Base-by-base conservation (phyloP, 2,888 invertebrate genomes). In the Magallana nippona region DNA sequence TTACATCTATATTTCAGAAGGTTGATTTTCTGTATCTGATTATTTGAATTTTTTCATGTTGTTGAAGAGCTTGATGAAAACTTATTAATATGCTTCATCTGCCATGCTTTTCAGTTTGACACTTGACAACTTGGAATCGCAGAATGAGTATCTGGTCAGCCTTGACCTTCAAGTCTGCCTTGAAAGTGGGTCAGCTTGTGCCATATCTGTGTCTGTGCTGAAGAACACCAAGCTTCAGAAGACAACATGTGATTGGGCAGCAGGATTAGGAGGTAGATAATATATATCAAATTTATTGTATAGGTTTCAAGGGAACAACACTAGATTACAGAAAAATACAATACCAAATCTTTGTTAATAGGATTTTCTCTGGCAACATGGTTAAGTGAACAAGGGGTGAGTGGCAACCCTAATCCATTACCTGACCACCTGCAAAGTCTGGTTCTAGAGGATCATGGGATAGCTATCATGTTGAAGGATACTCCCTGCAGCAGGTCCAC, bases 181-280 rank as follows among this genome's bases (percentile, higher is more conserved):
- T 17, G 87, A 88, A 55, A 79, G 84, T 55, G 62, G 78, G 2
- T 82, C 79, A 63, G 10, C 86, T 3, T 88, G 89, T 83, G 78
- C 83, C 10, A 62, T 86, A 55, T 83, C 77, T 22, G 82, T 85
- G 19, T 79, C 86, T 1, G 83, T 89, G 27, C 83, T 88, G 15
- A 85, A 83, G 55, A 55, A 85, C 19, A 87, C 86, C 1, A 81
- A 83, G 32, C 81, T 89, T 1, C 87, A 86, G 3, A 89, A 87
- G 55, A n/a, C 19, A 11, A 27, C 82, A 32, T 88, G 88, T 81
- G 71, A 82, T 58, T 88, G 86, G 86, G 44, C 81, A 58, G 58
- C 63, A 58, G 83, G 82, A 15, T 81, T 81, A 10, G 32, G 32
- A 55, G 63, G 44, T 81, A 62, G 22, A 27, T 5, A 5, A 15